These are phyloP conservation scores for Dromius quadrimaculatus DNA, from an alignment of 2,888 invertebrate species.

Conservation along the genomic window DNA sequence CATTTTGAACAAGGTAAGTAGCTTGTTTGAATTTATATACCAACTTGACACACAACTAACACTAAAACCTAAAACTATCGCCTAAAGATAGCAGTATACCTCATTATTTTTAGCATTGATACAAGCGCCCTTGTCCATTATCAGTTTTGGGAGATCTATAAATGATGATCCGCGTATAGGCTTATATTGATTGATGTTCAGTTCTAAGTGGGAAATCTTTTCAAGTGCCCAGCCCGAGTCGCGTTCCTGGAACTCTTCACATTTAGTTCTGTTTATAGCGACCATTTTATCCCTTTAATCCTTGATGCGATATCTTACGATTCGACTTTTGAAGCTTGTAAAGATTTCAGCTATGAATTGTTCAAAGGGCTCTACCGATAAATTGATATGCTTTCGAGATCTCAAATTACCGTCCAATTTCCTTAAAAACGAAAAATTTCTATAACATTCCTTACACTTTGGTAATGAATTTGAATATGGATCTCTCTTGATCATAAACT, in stretches of 20 bases:
- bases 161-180: slow-evolving; percentile 54
- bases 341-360: too few species aligned
- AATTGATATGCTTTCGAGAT: too few species aligned
- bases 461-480: too few species aligned
- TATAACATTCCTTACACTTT: too few species aligned
- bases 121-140: slow-evolving; percentile 55
- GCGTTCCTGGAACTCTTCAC: slow-evolving; percentile 58
- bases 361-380: too few species aligned
- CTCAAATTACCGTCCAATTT: too few species aligned
- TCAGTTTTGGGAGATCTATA: slow-evolving; percentile 53
- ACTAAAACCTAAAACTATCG: slow-evolving; percentile 55
- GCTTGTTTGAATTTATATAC: slow-evolving; percentile 56
- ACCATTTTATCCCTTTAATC: slow-evolving; percentile 10
- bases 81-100: slow-evolving; percentile 57
- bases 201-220: slow-evolving; percentile 47
- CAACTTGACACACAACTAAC: slow-evolving; percentile 52
- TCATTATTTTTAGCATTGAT: slow-evolving; percentile 57
- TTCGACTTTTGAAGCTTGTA: too few species aligned
- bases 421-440: too few species aligned
- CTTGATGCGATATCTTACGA: too few species aligned
- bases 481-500: too few species aligned
- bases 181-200: slow-evolving; percentile 56
- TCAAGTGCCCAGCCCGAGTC: slow-evolving; percentile 57
- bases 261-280: slow-evolving; percentile 25
- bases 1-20: too few species aligned